Evolutionary conservation across 2,797 vertebrate genomes (phyloP).

Genomic region (Amazonetta brasiliensis): DNA sequence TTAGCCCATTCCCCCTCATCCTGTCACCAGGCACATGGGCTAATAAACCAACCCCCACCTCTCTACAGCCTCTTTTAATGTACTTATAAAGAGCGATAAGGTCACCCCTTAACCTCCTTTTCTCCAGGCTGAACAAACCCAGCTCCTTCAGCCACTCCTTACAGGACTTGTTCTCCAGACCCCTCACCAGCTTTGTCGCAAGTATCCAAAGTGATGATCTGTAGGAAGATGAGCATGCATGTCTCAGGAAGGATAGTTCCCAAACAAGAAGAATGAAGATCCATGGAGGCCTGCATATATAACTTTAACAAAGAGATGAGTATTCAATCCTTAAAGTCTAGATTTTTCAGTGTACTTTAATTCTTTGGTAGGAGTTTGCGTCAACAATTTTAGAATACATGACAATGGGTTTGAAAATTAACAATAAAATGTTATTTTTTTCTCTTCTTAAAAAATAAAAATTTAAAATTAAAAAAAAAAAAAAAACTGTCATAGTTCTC

Average conservation of each 20-base stretch:
- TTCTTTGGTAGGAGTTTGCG: background rate
- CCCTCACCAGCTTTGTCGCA: too few species aligned
- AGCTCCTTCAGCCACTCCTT: too few species aligned
- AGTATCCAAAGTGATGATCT: background rate
- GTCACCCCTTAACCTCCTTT: too few species aligned
- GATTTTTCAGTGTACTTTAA: background rate
- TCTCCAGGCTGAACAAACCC: too few species aligned
- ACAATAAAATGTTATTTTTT: background rate
- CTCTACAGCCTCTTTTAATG: too few species aligned
- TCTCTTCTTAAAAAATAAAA: background rate
- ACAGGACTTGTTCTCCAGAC: too few species aligned
- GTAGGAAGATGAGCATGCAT: background rate
- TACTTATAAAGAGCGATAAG: too few species aligned
- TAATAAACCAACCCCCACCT: too few species aligned
- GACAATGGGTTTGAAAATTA: background rate
- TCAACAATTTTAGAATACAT: background rate
- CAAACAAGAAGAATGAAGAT: background rate
- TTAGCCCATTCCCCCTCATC: too few species aligned
- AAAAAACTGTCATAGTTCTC: background rate
- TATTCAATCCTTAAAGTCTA: background rate
- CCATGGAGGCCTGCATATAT: fast-evolving
- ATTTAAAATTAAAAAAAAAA: background rate
- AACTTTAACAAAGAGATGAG: background rate
- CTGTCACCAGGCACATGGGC: too few species aligned
- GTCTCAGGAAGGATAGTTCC: background rate